These are phyloP conservation scores for Thryonomys swinderianus DNA, from an alignment of 2,113 vertebrate species.

Conservation along the genomic window DNA sequence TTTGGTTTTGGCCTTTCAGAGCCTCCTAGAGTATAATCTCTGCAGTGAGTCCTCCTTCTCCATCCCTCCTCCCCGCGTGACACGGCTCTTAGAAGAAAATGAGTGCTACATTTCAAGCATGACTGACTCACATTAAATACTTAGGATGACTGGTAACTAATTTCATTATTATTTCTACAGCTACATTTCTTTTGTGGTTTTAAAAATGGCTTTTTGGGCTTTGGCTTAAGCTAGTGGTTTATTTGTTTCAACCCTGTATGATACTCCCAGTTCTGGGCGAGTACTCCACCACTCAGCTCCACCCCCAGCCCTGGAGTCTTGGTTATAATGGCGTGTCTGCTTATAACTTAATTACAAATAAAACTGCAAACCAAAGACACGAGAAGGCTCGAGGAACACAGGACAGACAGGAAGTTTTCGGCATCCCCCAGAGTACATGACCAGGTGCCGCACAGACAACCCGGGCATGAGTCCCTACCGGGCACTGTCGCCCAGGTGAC, in stretches of 20 bases:
- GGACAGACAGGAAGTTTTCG: accelerated
- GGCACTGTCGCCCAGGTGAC: background rate
- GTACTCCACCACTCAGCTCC: background rate
- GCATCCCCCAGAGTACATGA: background rate
- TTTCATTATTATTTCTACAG: background rate
- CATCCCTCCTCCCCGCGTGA: background rate
- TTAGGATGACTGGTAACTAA: background rate
- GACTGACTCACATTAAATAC: background rate
- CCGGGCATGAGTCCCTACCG: background rate
- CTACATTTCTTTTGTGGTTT: background rate
- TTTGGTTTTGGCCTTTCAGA: background rate
- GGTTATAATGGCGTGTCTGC: background rate
- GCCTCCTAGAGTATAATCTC: background rate
- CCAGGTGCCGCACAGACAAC: background rate
- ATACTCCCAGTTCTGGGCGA: background rate
- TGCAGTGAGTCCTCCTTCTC: background rate
- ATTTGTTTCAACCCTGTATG: background rate
- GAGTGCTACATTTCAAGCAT: background rate
- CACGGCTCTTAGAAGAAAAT: background rate
- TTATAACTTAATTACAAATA: background rate
- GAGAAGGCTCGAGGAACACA: background rate
- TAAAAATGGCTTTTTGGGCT: background rate
- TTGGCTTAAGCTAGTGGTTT: background rate
- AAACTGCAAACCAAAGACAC: background rate
- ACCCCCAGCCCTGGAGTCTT: background rate